phyloP scores from a whole-genome alignment of 2,888 invertebrate species.

The Rhopalosiphum nymphaeae region DNA sequence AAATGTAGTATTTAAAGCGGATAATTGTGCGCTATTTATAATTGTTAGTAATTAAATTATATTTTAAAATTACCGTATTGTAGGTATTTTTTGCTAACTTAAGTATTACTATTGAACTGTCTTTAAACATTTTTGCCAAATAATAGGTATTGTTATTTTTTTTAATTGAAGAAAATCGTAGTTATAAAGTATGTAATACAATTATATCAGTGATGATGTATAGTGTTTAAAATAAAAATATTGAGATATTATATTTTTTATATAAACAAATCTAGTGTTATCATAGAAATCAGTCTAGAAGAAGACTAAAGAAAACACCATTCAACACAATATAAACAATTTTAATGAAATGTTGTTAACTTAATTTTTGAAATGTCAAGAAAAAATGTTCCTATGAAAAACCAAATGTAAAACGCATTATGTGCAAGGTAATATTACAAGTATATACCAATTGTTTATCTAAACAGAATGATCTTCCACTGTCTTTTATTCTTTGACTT shows the following conservation, averaged over 20 bases:
- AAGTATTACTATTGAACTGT: background rate
- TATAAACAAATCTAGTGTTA: background rate
- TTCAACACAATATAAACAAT: background rate
- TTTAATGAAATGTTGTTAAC: background rate
- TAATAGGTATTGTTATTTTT: background rate
- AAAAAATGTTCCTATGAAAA: background rate
- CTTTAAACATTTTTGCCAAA: background rate
- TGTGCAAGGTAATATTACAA: background rate
- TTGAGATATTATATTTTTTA: background rate
- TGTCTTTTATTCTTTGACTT: background rate
- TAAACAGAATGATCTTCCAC: background rate
- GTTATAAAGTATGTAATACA: background rate
- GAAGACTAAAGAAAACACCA: background rate
- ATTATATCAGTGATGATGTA: background rate
- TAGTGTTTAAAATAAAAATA: background rate
- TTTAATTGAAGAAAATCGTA: background rate
- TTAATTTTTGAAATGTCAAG: background rate
- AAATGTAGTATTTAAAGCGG: background rate
- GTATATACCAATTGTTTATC: background rate
- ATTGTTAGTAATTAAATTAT: too few relatives aligned
- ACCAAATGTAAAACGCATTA: background rate
- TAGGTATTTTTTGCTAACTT: background rate
- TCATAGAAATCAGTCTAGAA: background rate
- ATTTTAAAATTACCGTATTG: background rate
- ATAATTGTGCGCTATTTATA: background rate